Evolutionary conservation across 2,888 invertebrate species (phyloP), one percentile per base, ranked within the genome.

Genomic region (Papilio demoleus): DNA sequence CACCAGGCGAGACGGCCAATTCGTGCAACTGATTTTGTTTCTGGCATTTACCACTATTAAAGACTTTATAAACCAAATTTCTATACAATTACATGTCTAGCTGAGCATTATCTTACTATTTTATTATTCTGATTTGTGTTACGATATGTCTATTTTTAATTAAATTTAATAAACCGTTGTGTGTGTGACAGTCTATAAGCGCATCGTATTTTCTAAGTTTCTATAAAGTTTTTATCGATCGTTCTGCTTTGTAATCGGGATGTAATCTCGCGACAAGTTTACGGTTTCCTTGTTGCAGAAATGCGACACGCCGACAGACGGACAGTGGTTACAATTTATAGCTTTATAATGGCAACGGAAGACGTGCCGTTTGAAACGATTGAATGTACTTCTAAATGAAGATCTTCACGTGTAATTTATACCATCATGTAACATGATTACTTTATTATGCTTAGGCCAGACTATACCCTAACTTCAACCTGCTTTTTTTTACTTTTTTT

Each of bases 161-260:
- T 47, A 5, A 19, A 24, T 24, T 50, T 47, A 4, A 24, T 22
- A 14, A 50, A 11, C 24, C 4, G 4, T 53, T 53, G 17, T 45
- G 45, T 34, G 19, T 27, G 62, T 31, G 62, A 47, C 14, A 34
- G 61, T 62, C n/a, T 34, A 14, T 31, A 87, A 87, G 86, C 84
- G 82, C 14, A 88, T 89, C 89, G 87, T 84, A 86, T 87, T 85
- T 82, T 85, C 83, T 84, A 81, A 81, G 84, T 87, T 88, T 87
- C 36, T 59, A 47, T 36, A 36, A 38, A 66, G 59, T 47, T 47
- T 59, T 47, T 59, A 24, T 70, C 68, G 73, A 72, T 42, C 75
- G 78, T 76, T 76, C 78, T 76, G 77, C 77, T 79, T 81, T 78
- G 79, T 84, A 82, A 84, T 84, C 81, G 77, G 80, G 78, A 74